phyloP scores from a whole-genome alignment of 92 coral and sea anemone genomes.

The Virgularia gustaviana region DNA sequence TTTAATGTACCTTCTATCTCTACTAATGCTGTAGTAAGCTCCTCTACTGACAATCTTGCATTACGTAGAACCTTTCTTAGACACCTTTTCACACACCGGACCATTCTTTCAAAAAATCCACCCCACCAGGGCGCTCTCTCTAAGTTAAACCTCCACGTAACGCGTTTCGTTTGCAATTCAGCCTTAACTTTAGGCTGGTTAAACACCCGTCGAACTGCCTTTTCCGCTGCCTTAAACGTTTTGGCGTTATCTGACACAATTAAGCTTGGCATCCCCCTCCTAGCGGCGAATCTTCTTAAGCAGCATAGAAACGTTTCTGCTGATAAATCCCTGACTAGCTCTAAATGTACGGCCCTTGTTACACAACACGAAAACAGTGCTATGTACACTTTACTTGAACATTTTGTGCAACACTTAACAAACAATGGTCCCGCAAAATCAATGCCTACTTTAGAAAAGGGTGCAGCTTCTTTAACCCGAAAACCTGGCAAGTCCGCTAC shows the following conservation, averaged over 20 bases:
- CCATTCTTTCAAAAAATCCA: no score
- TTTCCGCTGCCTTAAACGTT: slow-evolving; percentile 3
- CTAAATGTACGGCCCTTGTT: slow-evolving; percentile 43
- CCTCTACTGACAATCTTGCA: background rate
- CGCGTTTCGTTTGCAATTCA: background rate
- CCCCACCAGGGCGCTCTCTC: no score
- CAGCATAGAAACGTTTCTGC: slow-evolving; percentile 30
- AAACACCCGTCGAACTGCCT: background rate
- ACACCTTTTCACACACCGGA: background rate
- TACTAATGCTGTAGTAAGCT: background rate
- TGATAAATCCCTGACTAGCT: slow-evolving; percentile 32
- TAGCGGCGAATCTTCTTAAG: slow-evolving; percentile 37
- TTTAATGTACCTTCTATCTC: no score
- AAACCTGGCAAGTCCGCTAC: slow-evolving; percentile 41
- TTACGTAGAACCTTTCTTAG: background rate
- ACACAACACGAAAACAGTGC: slow-evolving; percentile 44
- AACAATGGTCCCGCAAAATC: slow-evolving; percentile 31
- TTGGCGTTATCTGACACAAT: no score
- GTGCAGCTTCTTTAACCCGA: slow-evolving; percentile 29
- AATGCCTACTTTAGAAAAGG: slow-evolving; percentile 5
- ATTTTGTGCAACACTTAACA: background rate
- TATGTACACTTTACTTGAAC: slow-evolving; percentile 14
- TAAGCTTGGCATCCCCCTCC: slow-evolving; percentile 6
- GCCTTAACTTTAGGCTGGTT: background rate
- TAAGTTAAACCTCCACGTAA: no score